Conservation (phyloP, 2,888 invertebrate genomes). For the Drosophila buzzatii region DNA sequence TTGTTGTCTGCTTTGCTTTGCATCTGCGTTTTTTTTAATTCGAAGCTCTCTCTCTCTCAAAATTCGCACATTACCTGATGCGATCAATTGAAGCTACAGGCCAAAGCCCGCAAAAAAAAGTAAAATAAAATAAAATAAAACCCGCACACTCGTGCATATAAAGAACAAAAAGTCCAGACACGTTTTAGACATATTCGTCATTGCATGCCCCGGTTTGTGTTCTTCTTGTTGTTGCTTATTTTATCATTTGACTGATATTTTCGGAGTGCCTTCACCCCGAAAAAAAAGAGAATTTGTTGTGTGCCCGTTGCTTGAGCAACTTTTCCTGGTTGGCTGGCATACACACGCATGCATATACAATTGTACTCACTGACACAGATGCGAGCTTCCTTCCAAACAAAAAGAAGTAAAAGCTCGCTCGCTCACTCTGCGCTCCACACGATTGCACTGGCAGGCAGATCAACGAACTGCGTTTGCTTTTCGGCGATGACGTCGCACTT, state of each 20-base stretch:
- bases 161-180: constrained; percentile 62
- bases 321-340: constrained; percentile 57
- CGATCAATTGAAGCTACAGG: constrained; percentile 58
- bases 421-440: constrained; percentile 9
- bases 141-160: neutral
- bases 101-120: constrained; percentile 39
- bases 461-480: constrained; percentile 74
- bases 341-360: constrained; percentile 5
- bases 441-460: constrained; percentile 51
- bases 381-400: constrained; percentile 59
- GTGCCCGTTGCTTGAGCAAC: constrained; percentile 55
- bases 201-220: constrained; percentile 58
- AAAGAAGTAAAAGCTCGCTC: constrained; percentile 61
- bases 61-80: constrained; percentile 67
- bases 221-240: constrained; percentile 55
- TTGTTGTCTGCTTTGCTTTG: constrained; percentile 31
- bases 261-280: constrained; percentile 75
- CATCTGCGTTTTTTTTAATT: constrained; percentile 53
- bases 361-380: constrained; percentile 31
- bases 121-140: constrained; percentile 11
- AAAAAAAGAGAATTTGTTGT: constrained; percentile 21
- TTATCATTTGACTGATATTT: constrained; percentile 78
- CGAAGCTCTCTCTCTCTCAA: constrained; percentile 28
- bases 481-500: constrained; percentile 68
- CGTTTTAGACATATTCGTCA: constrained; percentile 71